phyloP scores from a whole-genome alignment of 2,888 invertebrate genomes.

The Exocentrus adspersus region DNA sequence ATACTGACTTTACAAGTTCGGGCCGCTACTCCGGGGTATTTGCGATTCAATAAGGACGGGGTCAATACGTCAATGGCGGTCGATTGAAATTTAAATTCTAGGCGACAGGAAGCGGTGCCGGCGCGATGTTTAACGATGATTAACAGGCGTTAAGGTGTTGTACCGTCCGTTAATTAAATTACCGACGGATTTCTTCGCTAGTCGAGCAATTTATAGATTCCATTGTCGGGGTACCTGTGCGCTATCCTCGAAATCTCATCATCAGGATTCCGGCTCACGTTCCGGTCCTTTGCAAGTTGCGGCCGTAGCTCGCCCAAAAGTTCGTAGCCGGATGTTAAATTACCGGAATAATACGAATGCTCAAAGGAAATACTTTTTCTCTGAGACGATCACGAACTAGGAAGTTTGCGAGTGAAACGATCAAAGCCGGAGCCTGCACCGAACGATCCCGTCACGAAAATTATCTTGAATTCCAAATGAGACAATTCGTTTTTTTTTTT shows the following conservation, averaged over 20 bases:
- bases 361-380: too few relatives aligned
- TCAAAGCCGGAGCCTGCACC: too few relatives aligned
- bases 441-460: too few relatives aligned
- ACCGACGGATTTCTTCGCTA: too few relatives aligned
- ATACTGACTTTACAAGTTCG: too few relatives aligned
- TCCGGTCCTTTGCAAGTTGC: background rate
- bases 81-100: conserved; percentile 12
- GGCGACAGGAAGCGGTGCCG: background rate
- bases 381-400: background rate
- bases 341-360: background rate
- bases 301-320: background rate
- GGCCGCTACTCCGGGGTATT: background rate
- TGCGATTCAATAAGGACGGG: background rate
- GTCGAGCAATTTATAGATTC: too few relatives aligned
- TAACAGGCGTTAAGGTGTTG: background rate
- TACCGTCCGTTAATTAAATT: background rate
- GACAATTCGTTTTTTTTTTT: too few relatives aligned
- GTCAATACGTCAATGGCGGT: conserved; percentile 6
- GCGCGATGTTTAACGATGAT: conserved; percentile 1
- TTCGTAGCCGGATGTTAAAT: background rate
- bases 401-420: background rate
- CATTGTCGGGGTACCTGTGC: background rate
- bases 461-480: too few relatives aligned
- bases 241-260: conserved; percentile 2
- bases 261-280: conserved; percentile 4